Conservation (phyloP, 2,113 vertebrate genomes). For the Ellobius talpinus region DNA sequence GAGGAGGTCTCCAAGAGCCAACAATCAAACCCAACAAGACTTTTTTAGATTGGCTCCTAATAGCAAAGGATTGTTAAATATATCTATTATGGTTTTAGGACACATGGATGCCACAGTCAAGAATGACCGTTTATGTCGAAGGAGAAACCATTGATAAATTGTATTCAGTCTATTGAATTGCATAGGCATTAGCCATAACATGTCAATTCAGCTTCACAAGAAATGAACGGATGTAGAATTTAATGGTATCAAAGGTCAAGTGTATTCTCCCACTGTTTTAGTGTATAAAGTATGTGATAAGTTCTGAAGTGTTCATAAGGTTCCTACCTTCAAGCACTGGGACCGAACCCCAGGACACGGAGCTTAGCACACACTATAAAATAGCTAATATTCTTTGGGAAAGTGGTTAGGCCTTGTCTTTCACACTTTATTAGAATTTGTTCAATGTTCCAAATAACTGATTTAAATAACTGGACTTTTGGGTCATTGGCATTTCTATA, state of each 20-base stretch:
- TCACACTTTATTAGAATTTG: neutral
- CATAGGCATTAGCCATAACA: slow-evolving; percentile 74
- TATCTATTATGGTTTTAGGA: slow-evolving; percentile 72
- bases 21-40: neutral
- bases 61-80: slow-evolving; percentile 65
- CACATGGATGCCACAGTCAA: slow-evolving; percentile 61
- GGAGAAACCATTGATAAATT: slow-evolving; percentile 66
- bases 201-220: slow-evolving; percentile 75
- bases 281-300: slow-evolving; percentile 10
- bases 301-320: slow-evolving; percentile 21
- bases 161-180: slow-evolving; percentile 77
- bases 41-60: slow-evolving; percentile 54
- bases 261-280: neutral
- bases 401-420: neutral
- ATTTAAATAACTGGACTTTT: neutral
- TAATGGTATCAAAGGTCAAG: too few relatives aligned
- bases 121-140: slow-evolving; percentile 61
- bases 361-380: neutral
- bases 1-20: neutral
- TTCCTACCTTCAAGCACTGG: neutral
- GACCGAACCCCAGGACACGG: neutral
- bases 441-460: neutral
- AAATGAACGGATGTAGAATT: slow-evolving; percentile 47
- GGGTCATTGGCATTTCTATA: neutral
- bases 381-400: neutral